Base-by-base conservation (phyloP, 2,888 invertebrate genomes). In the Seira sanloemensis region DNA sequence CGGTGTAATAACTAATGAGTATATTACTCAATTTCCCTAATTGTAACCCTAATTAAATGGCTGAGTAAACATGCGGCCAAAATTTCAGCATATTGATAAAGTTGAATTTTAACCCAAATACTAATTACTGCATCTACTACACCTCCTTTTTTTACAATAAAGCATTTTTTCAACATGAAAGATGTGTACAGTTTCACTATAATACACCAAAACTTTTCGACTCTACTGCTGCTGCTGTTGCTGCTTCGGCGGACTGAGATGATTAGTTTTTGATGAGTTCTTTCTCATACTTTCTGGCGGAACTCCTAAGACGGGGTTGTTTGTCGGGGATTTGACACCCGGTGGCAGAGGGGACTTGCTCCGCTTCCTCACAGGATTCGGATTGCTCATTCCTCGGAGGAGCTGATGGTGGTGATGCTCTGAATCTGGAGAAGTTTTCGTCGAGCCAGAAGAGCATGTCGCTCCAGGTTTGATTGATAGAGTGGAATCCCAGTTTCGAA, bases 401-500 rank as follows among this genome's bases (percentile, higher is more conserved):
- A 37, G 23, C 46, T 74, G 74, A 62, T 37, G 37, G 12, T 37
- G 37, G 37, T 37, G 75, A 78, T 26, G 67, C 62, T 87, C 87
- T 0, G 62, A 67, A 25, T 87, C 88, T 21, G 88, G 88, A 4
- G 89, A 88, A 25, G 87, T 87, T 62, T 86, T 87, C 2, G 77
- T 76, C 4, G 86, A 80, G 54, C 80, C 67, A 18, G 72, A 25
- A 12, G 77, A 25, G 5, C 80, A 80, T 1, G 77, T 37, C 0
- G 66, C 37, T 78, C 83, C 86, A 2, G 87, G 88, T 78, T 89
- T 89, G 81, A 88, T 87, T 23, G 85, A 83, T 73, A 89, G 67
- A 24, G 87, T 88, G 9, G 88, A 87, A 27, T 88, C 89, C 87
- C 87, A 89, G 78, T 89, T 89, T 18, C 88, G 75, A 83, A 89